Evolutionary conservation across 1,140 invertebrate genomes (phyloP).

Genomic region (Drosophila ananassae): DNA sequence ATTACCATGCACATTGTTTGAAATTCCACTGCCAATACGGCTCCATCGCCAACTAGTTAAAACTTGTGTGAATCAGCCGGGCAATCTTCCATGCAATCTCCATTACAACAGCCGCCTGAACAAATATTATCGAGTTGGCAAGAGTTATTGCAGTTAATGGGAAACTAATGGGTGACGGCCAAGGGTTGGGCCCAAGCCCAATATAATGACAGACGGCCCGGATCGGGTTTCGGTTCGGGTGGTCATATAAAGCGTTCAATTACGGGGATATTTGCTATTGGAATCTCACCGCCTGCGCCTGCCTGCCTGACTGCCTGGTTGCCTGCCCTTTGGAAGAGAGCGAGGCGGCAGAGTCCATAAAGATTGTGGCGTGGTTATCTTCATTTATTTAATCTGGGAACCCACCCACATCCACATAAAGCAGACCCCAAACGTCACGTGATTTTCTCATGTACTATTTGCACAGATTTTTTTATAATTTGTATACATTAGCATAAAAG

Average conservation of each 20-base stretch:
- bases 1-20: slow-evolving; percentile 1
- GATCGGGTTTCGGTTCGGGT: not conserved
- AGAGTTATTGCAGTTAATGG: slow-evolving; percentile 33
- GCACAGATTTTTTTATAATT: slow-evolving; percentile 44
- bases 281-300: slow-evolving; percentile 3
- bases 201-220: slow-evolving; percentile 34
- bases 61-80: slow-evolving; percentile 19
- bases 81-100: slow-evolving; percentile 27
- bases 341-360: slow-evolving; percentile 28
- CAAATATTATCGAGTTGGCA: slow-evolving; percentile 22
- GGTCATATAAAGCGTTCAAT: slow-evolving; percentile 21
- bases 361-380: slow-evolving; percentile 32
- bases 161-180: slow-evolving; percentile 25
- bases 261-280: slow-evolving; percentile 2
- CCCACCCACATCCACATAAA: slow-evolving; percentile 17
- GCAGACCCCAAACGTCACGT: slow-evolving; percentile 21
- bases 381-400: slow-evolving; percentile 31
- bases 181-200: slow-evolving; percentile 18
- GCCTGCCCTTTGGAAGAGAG: slow-evolving; percentile 3
- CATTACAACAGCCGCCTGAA: slow-evolving; percentile 14
- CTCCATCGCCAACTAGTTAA: slow-evolving; percentile 9
- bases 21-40: not conserved
- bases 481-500: slow-evolving; percentile 21
- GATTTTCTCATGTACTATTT: slow-evolving; percentile 39
- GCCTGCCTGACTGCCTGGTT: too few relatives aligned